phyloP scores from a whole-genome alignment of 1,140 invertebrate genomes.

The Micrasema longulum region DNA sequence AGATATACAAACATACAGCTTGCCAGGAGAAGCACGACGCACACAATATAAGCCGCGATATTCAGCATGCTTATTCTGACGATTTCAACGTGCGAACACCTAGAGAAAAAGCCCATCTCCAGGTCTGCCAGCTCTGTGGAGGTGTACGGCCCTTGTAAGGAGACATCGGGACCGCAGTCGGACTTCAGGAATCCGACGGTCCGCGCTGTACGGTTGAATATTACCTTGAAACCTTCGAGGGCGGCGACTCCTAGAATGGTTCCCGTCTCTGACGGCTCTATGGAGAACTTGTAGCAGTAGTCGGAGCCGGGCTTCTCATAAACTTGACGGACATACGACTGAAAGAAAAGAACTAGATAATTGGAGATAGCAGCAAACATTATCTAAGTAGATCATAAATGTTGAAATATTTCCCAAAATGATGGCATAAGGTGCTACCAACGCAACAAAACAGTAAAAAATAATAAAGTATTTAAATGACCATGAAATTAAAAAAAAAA shows the following conservation, averaged over 20 bases:
- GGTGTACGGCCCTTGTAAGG: conserved; percentile 35
- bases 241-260: conserved; percentile 50
- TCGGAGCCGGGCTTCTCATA: conserved; percentile 34
- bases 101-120: conserved; percentile 33
- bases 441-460: neutral
- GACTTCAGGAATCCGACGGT: conserved; percentile 51
- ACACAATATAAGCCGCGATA: conserved; percentile 50
- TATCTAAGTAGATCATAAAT: too few species aligned
- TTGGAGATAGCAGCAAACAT: too few species aligned
- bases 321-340: conserved; percentile 52
- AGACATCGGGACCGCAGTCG: conserved; percentile 49
- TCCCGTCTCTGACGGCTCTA: conserved; percentile 45
- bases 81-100: conserved; percentile 30
- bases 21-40: conserved; percentile 44
- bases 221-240: conserved; percentile 52
- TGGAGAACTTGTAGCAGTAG: conserved; percentile 53
- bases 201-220: conserved; percentile 49
- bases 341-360: conserved; percentile 2
- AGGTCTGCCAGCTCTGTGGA: neutral
- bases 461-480: too few species aligned
- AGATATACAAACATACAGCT: conserved; percentile 52
- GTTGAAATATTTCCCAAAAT: too few species aligned
- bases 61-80: conserved; percentile 42
- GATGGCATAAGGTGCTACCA: too few species aligned
- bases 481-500: too few species aligned